Evolutionary conservation across 2,113 vertebrate genomes (phyloP), one percentile per base, ranked within the genome.

Genomic region (Labeo catla): DNA sequence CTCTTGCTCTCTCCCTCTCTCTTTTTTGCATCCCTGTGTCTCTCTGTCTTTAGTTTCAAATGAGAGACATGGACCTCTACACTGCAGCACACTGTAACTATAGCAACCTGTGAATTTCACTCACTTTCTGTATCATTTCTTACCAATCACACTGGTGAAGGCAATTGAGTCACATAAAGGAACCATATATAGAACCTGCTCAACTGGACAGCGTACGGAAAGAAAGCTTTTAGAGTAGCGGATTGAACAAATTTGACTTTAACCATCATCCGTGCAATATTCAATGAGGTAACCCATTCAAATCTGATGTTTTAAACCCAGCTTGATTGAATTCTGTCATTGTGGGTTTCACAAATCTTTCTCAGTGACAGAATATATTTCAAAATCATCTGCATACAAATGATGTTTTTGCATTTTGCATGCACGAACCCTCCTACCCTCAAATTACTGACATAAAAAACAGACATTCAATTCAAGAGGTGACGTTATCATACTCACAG

Each of bases 401-500:
- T 72, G 1, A 83, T 54, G 47, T 70, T 65, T 54, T 19, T 50
- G 47, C 28, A 83, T 70, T 70, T 49, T 59, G 66, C 50, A 74
- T 85, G 45, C 43, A 50, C n/a, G 61, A 81, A 81, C 39, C 59
- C 45, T 15, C 28, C 81, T 11, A 8, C 81, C 23, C 50, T 39
- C 81, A 57, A 21, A 54, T 21, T 10, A 23, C 23, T 77, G 76
- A 16, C 12, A 7, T 52, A 83, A 50, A 39, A 15, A n/a, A 83
- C 45, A 84, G 9, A 12, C 12, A 76, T 61, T 73, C 23, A 21
- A 52, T 50, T 68, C 13, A 8, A 50, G 43, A 68, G 61, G n/a
- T 80, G 77, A 68, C 45, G 49, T 83, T 54, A 39, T 82, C 0
- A 34, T 87, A 91, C 97, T 98, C 93, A 99, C 98, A 0, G 98